A percentile compares a stretch with the other conserved stretches of the same genome.
phyloP scores from a whole-genome alignment of 2,888 invertebrate genomes.

The Abrostola tripartita region DNA sequence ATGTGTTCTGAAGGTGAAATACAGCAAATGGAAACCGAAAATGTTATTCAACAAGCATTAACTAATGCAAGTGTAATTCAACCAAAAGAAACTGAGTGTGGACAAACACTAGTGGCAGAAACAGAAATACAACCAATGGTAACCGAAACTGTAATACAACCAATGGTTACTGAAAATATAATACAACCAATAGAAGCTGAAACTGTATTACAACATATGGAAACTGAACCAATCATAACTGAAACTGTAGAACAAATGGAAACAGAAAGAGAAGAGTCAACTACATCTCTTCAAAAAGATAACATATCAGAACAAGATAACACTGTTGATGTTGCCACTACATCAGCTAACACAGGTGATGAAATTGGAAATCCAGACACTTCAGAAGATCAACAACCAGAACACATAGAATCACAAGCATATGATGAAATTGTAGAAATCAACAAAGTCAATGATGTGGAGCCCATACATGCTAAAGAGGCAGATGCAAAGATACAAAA shows the following conservation, averaged over 20 bases:
- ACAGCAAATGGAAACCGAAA: slow-evolving; percentile 14
- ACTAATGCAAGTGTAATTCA: slow-evolving; percentile 12
- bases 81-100: neutral
- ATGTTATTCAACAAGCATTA: slow-evolving; percentile 20
- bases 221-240: slow-evolving; percentile 3
- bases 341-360: slow-evolving; percentile 25
- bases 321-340: slow-evolving; percentile 14
- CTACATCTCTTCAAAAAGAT: slow-evolving; percentile 7
- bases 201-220: slow-evolving; percentile 8
- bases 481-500: slow-evolving; percentile 68
- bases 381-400: slow-evolving; percentile 27
- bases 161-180: slow-evolving; percentile 3
- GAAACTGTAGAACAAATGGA: slow-evolving; percentile 5
- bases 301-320: slow-evolving; percentile 21
- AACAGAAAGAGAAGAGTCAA: slow-evolving; percentile 23
- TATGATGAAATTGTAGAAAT: slow-evolving; percentile 52
- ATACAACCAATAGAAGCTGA: slow-evolving; percentile 13
- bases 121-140: slow-evolving; percentile 12
- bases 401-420: slow-evolving; percentile 48
- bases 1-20: neutral
- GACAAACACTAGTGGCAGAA: slow-evolving; percentile 12
- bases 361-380: slow-evolving; percentile 18
- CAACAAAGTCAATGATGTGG: slow-evolving; percentile 22
- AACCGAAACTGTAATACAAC: slow-evolving; percentile 4
- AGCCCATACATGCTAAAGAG: slow-evolving; percentile 46